Evolutionary conservation across 2,888 invertebrate genomes (phyloP), one percentile per base, ranked within the genome.

Genomic region (Pycnomerus fuliginosus): DNA sequence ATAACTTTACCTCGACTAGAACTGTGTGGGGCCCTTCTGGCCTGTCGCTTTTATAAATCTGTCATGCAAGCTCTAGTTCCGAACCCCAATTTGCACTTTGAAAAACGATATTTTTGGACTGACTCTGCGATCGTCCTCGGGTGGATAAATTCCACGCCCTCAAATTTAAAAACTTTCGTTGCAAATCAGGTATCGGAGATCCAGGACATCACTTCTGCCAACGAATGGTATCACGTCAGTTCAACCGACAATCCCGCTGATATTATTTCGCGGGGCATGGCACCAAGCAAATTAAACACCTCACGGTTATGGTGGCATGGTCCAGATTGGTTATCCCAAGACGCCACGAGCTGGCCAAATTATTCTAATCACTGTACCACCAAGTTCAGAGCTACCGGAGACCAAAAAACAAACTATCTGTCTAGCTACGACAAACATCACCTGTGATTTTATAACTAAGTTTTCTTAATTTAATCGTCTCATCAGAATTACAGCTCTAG

Each of bases 21-120:
- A 41, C 17, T 45, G 23, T 41, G 45, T 25, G 45, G 40, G 4
- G 42, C 46, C n/a, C 16, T 36, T 3, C 16, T 46, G 7, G n/a
- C 37, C 3, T 22, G 31, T 12, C 16, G 12, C 16, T 32, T 46
- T 13, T 14, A 37, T 25, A n/a, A 20, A 24, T n/a, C 12, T 35
- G 12, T 25, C 16, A 10, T 11, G 15, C 10, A 8, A 5, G n/a
- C 10, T 12, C 10, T n/a, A n/a, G n/a, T n/a, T n/a, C n/a, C n/a
- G n/a, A n/a, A n/a, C n/a, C n/a, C n/a, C 16, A 30, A 14, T 14
- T 30, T 12, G 11, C n/a, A 39, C 10, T 2, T 38, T 2, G 24
- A 29, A 5, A 10, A n/a, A 22, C 4, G 12, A n/a, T 7, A 22
- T 16, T 7, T 5, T 24, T 44, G 38, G 32, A 28, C 25, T 5